These are phyloP conservation scores for Leucoraja erinaceus DNA, from an alignment of 2,113 vertebrate species.

Conservation along the genomic window DNA sequence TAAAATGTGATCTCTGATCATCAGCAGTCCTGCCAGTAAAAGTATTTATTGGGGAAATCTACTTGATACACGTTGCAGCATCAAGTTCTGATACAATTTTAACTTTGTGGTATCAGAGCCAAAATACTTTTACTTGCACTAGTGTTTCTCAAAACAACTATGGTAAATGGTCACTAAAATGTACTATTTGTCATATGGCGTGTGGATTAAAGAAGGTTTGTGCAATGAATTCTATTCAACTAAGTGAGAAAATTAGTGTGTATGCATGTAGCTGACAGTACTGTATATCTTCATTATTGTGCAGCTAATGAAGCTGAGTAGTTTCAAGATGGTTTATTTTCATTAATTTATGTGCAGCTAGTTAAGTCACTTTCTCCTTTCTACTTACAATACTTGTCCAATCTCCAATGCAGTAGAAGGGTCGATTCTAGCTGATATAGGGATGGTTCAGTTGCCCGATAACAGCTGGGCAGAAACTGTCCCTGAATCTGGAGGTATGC, in stretches of 20 bases:
- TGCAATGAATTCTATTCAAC: not conserved
- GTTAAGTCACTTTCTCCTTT: not conserved
- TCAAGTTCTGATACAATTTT: slow-evolving; percentile 18
- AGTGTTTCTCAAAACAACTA: not conserved
- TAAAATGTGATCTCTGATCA: not conserved
- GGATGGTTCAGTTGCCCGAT: too few relatives aligned
- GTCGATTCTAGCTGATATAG: too few relatives aligned
- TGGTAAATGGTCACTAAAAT: slow-evolving; percentile 15
- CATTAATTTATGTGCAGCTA: not conserved
- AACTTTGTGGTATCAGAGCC: not conserved
- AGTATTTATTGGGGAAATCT: not conserved
- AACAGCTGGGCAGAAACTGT: too few relatives aligned
- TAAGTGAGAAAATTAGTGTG: not conserved
- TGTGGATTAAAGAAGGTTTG: not conserved
- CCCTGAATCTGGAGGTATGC: too few relatives aligned
- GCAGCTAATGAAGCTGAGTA: not conserved
- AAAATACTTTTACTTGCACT: slow-evolving; percentile 23
- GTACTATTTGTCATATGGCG: not conserved
- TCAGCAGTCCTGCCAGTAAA: not conserved
- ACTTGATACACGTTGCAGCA: not conserved
- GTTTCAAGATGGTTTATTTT: not conserved
- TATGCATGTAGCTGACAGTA: not conserved
- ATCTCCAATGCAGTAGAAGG: too few relatives aligned
- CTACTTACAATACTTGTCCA: not conserved
- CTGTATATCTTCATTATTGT: not conserved